phyloP scores from a whole-genome alignment of 2,888 invertebrate species.

The Serripes groenlandicus region DNA sequence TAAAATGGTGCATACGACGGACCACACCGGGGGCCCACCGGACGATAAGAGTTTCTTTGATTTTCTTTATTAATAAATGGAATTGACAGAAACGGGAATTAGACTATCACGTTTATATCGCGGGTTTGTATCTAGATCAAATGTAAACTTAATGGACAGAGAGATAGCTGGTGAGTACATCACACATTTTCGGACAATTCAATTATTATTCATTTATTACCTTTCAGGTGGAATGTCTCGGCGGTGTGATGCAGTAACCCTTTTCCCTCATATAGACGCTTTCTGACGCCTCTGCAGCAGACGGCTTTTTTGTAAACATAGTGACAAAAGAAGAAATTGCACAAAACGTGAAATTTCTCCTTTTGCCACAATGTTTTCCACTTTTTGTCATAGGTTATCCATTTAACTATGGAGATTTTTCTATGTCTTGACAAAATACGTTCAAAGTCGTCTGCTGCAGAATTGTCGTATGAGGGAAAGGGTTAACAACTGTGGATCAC shows the following conservation, averaged over 20 bases:
- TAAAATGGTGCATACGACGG: background rate
- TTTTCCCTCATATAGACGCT: background rate
- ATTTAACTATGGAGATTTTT: too few species aligned
- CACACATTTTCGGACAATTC: slow-evolving; percentile 4
- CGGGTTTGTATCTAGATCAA: slow-evolving; percentile 1
- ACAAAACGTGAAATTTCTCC: background rate
- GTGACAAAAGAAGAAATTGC: background rate
- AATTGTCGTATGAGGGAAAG: too few species aligned
- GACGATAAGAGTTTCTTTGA: slow-evolving; percentile 44
- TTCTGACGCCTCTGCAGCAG: background rate
- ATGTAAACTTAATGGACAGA: slow-evolving; percentile 1
- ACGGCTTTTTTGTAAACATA: background rate
- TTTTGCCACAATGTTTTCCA: background rate
- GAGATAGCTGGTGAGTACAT: slow-evolving; percentile 2
- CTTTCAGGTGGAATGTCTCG: background rate
- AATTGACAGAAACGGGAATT: slow-evolving; percentile 22
- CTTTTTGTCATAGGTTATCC: too few species aligned
- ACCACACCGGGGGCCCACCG: slow-evolving; percentile 4
- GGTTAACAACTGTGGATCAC: too few species aligned
- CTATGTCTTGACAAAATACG: too few species aligned
- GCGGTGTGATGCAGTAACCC: background rate
- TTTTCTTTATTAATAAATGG: slow-evolving; percentile 25
- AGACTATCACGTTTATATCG: slow-evolving; percentile 10
- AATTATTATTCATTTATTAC: background rate
- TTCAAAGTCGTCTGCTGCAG: too few species aligned